Conservation (phyloP, 2,888 invertebrate species). For the Zonitis immaculata region DNA sequence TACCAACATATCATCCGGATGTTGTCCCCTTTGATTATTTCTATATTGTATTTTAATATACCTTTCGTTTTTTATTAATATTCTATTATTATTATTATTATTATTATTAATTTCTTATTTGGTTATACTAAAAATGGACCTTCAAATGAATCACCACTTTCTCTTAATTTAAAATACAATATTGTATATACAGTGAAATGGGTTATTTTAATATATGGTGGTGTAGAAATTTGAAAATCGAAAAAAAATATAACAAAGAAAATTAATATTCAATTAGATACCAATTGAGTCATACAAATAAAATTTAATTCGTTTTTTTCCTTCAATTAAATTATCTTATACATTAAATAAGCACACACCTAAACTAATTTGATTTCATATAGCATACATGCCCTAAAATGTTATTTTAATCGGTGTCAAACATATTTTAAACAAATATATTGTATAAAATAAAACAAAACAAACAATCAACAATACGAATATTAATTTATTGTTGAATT, state of each 20-base stretch:
- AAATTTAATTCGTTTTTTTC: neutral
- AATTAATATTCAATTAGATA: neutral
- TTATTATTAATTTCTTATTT: neutral
- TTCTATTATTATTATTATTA: neutral
- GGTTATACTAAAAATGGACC: neutral
- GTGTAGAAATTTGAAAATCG: neutral
- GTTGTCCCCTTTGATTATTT: neutral
- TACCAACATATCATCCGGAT: constrained; percentile 8
- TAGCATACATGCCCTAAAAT: constrained; percentile 8
- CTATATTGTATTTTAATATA: neutral
- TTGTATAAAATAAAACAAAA: constrained; percentile 5
- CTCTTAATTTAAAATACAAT: neutral
- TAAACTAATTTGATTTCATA: neutral
- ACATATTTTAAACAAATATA: constrained; percentile 6
- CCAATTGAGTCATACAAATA: neutral
- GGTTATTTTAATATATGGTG: neutral
- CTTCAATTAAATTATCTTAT: neutral
- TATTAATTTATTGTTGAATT: neutral
- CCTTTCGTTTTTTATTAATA: constrained; percentile 1
- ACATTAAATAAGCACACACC: constrained; percentile 1
- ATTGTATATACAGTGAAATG: neutral
- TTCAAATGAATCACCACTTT: neutral
- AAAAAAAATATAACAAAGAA: neutral
- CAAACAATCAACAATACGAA: neutral
- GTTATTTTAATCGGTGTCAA: constrained; percentile 11